phyloP scores from a whole-genome alignment of 2,797 vertebrate species.

The Danio jaintianensis region DNA sequence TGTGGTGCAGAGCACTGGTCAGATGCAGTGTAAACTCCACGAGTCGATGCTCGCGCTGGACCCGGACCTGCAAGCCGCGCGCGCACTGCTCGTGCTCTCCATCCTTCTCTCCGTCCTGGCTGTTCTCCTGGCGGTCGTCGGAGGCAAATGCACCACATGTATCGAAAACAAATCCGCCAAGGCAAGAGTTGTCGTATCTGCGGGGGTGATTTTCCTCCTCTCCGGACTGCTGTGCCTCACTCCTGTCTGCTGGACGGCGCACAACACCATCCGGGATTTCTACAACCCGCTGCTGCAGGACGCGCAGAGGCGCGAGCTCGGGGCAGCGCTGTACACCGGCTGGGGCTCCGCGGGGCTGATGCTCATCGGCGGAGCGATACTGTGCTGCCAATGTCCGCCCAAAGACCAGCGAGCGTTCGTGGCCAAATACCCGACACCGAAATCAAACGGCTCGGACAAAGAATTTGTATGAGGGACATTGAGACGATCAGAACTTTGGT shows the following conservation, averaged over 20 bases:
- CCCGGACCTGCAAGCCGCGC: constrained; percentile 75
- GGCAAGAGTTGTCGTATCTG: constrained; percentile 75
- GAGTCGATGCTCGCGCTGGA: constrained; percentile 76
- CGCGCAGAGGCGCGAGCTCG: constrained; percentile 85
- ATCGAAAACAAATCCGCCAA: constrained; percentile 75
- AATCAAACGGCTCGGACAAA: constrained; percentile 72
- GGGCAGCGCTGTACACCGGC: constrained; percentile 87
- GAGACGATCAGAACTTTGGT: neutral
- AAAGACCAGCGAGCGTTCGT: constrained; percentile 66
- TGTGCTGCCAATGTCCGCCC: constrained; percentile 79
- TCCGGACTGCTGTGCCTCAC: constrained; percentile 77
- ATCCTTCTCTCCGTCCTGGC: constrained; percentile 78
- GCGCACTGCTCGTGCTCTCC: constrained; percentile 76
- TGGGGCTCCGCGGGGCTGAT: constrained; percentile 87
- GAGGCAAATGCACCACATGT: constrained; percentile 83
- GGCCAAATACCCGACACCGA: constrained; percentile 69
- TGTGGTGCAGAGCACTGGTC: constrained; percentile 78
- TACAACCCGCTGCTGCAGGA: constrained; percentile 78
- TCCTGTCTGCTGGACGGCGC: constrained; percentile 78
- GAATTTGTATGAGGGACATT: constrained; percentile 71
- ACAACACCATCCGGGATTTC: constrained; percentile 79
- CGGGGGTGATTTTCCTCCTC: constrained; percentile 77
- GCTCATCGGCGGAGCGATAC: constrained; percentile 83
- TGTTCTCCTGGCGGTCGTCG: constrained; percentile 79
- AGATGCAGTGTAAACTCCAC: constrained; percentile 80